Evolutionary conservation across 2,113 vertebrate genomes (phyloP), one percentile per base, ranked within the genome.

Genomic region (Macroglossus sobrinus): DNA sequence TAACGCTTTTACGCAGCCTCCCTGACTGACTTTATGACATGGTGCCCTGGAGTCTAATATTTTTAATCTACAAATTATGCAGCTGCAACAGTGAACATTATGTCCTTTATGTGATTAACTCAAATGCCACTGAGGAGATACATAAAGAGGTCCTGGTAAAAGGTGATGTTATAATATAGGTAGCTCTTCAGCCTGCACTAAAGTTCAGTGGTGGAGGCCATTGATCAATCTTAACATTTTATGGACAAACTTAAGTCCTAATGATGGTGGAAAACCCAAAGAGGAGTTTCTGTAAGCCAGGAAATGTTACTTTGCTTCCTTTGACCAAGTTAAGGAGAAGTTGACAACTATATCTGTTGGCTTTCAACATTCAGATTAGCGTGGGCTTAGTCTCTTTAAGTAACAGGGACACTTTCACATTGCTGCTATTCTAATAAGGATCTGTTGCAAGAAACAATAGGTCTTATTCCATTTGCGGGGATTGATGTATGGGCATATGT

Each of bases 401-500:
- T 99, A 99, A 59, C 98, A 96, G 16, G 97, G 98, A 2, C 98
- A 98, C 89, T 98, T 99, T 76, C 98, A 99, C 59, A 97, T 99
- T 75, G 98, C 98, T 94, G 98, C 99, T 99, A 99, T 98, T 96
- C 98, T 90, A 99, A 99, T 98, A 99, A 99, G 97, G 99, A 99
- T 95, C 99, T 99, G 72, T 97, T 99, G 74, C 98, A 99, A 93
- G 98, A 99, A 96, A 99, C 57, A 53, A 53, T 63, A 99, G 99
- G 99, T 98, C 98, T 99, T 45, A 96, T 99, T 96, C 99, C 99
- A 55, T 98, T 99, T 26, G 97, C 99, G 21, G 99, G 99, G 76
- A 99, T 98, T 4, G 99, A 99, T 4, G 98, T 99, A 33, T 99
- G 99, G 99, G 99, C 99, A 94, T 99, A 99, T 74, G 99, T 99